phyloP scores from a whole-genome alignment of 2,797 vertebrate species.

The Periparus ater region DNA sequence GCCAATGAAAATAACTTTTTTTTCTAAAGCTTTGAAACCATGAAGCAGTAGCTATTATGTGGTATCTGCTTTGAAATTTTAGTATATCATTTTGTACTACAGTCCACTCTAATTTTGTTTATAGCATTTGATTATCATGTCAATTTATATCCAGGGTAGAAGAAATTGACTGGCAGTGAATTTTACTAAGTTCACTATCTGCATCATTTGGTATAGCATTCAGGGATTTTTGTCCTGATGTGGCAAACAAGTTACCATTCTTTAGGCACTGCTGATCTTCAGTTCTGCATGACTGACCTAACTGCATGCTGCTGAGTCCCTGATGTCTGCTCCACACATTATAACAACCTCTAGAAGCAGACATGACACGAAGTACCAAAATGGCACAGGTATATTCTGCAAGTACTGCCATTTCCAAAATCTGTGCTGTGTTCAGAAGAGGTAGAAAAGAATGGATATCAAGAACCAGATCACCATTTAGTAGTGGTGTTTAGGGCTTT shows the following conservation, averaged over 20 bases:
- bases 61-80: background rate
- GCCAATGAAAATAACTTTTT: background rate
- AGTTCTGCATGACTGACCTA: background rate
- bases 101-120: constrained; percentile 19
- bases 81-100: background rate
- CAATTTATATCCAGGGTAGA: constrained; percentile 32
- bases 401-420: background rate
- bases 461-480: background rate
- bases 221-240: constrained; percentile 19
- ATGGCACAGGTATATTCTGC: background rate
- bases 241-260: constrained; percentile 18
- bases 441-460: background rate
- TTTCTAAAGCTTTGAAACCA: background rate
- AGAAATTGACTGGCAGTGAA: constrained; percentile 19
- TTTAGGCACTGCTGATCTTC: background rate
- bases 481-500: background rate
- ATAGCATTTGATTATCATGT: constrained; percentile 34
- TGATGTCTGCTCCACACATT: background rate
- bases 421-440: background rate
- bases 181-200: constrained; percentile 43
- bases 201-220: constrained; percentile 19
- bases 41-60: background rate
- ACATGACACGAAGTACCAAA: background rate
- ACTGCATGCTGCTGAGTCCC: background rate
- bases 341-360: background rate